Evolutionary conservation across 1,140 invertebrate genomes (phyloP).

Genomic region (Paraescarpia echinospica): DNA sequence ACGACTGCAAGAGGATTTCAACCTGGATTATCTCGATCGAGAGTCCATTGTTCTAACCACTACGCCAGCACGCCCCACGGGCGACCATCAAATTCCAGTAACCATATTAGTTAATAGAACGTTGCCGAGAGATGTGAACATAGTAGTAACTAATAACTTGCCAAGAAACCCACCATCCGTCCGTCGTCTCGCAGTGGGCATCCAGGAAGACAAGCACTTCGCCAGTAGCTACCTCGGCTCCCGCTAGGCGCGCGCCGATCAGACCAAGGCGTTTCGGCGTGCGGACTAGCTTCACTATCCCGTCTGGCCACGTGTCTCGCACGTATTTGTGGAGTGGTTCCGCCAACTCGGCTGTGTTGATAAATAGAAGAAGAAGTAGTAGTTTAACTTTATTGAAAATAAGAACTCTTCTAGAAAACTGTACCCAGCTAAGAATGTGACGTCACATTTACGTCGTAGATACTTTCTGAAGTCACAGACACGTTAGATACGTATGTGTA

Average conservation of each 20-base stretch:
- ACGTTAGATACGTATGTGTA: too few relatives aligned
- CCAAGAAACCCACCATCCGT: constrained; percentile 73
- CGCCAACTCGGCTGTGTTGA: constrained; percentile 79
- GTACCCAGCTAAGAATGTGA: too few relatives aligned
- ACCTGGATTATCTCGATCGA: too few relatives aligned
- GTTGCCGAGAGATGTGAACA: neutral
- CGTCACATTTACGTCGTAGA: too few relatives aligned
- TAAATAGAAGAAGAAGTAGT: neutral
- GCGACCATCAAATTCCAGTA: neutral
- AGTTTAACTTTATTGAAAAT: neutral
- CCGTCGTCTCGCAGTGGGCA: constrained; percentile 94
- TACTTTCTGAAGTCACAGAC: too few relatives aligned
- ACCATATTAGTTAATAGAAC: neutral
- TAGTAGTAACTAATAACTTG: neutral
- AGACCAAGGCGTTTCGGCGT: constrained; percentile 85
- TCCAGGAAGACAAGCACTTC: constrained; percentile 94
- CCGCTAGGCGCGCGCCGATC: constrained; percentile 85
- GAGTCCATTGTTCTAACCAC: neutral
- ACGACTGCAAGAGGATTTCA: too few relatives aligned
- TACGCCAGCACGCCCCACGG: too few relatives aligned
- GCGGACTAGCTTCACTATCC: constrained; percentile 55
- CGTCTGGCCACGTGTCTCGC: constrained; percentile 62
- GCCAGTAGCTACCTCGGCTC: constrained; percentile 86
- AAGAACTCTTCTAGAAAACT: too few relatives aligned
- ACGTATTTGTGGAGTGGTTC: constrained; percentile 74